phyloP scores from a whole-genome alignment of 2,797 vertebrate genomes.

The Agapornis canus region DNA sequence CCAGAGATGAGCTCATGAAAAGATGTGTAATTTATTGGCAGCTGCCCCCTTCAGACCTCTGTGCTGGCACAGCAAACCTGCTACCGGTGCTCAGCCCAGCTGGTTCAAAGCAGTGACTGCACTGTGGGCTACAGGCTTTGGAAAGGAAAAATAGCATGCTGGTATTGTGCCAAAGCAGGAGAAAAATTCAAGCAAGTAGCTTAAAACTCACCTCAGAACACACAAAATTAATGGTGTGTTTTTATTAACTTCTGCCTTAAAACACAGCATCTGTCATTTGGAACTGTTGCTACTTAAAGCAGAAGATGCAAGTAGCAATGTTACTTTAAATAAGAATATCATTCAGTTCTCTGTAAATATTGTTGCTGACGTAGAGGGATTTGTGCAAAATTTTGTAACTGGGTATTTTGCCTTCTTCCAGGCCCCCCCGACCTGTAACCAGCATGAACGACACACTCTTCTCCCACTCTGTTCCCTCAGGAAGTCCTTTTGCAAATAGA shows the following conservation, averaged over 20 bases:
- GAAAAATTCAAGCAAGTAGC: background rate
- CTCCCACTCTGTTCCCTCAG: slow-evolving; percentile 97
- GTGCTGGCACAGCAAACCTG: background rate
- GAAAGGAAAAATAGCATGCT: background rate
- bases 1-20: background rate
- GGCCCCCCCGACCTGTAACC: slow-evolving; percentile 96
- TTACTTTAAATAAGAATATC: background rate
- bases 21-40: background rate
- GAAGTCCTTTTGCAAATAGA: slow-evolving; percentile 96
- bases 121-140: background rate
- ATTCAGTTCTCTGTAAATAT: background rate
- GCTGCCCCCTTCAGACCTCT: background rate
- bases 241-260: background rate
- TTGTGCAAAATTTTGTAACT: background rate
- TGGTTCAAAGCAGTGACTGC: background rate
- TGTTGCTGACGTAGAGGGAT: background rate
- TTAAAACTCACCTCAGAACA: background rate
- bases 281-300: background rate
- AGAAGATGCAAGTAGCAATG: background rate
- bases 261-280: background rate
- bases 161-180: background rate
- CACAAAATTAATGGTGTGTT: background rate
- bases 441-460: slow-evolving; percentile 91
- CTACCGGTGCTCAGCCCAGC: background rate
- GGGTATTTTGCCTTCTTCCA: slow-evolving; percentile 59